Evolutionary conservation across 2,888 invertebrate genomes (phyloP).

Genomic region (Gryllus longicercus): DNA sequence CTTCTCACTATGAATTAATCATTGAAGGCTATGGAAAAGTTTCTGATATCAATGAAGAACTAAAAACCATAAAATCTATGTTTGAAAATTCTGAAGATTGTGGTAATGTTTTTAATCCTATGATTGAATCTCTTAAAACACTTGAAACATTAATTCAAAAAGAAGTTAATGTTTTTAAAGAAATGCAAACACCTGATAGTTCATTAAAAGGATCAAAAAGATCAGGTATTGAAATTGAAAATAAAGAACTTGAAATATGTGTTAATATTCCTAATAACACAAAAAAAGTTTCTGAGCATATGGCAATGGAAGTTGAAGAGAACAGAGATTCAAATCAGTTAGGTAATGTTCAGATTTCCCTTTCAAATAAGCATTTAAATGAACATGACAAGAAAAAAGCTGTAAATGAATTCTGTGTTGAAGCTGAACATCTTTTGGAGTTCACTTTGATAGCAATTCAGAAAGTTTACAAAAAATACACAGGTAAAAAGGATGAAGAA

Average conservation of each 20-base stretch:
- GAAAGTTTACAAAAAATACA: constrained; percentile 55
- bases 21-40: background rate
- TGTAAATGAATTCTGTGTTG: constrained; percentile 44
- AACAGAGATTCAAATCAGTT: background rate
- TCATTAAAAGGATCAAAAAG: background rate
- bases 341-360: background rate
- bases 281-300: background rate
- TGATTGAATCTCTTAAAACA: background rate
- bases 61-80: background rate
- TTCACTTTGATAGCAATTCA: constrained; percentile 57
- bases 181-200: background rate
- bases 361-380: background rate
- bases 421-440: constrained; percentile 52
- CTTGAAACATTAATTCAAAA: background rate
- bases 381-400: constrained; percentile 37
- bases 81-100: background rate
- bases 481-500: constrained; percentile 41
- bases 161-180: background rate
- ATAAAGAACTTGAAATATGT: background rate
- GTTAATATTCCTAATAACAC: background rate
- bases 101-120: background rate
- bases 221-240: background rate
- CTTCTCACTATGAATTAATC: constrained; percentile 22
- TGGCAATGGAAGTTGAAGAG: background rate
- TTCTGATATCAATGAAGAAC: background rate